Base-by-base conservation (phyloP, 1,140 invertebrate genomes). In the Potamilus streckersoni region DNA sequence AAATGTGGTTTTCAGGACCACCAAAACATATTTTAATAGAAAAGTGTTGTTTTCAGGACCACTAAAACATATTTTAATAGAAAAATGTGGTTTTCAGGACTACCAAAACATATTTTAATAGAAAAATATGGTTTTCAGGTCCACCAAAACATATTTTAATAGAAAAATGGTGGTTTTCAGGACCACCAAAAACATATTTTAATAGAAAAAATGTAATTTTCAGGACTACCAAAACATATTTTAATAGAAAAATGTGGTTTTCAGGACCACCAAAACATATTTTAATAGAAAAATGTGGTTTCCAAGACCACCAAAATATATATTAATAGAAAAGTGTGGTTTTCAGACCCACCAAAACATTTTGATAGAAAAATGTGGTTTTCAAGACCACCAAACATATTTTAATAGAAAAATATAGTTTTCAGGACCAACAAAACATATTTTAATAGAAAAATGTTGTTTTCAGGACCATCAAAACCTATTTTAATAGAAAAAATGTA, bases 201-300 rank as follows among this genome's bases (percentile, higher is more conserved):
- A 62, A 0, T 11, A 62, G 60, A n/a, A 23, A 62, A n/a, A 11
- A 62, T 14, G 8, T 62, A 1, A 1, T 8, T 49, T 49, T 49
- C 70, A 89, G 88, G 88, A 89, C 74, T 86, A 89, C 65, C 88
- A 89, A 71, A 87, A 81, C 69, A 89, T n/a, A n/a, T n/a, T n/a
- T n/a, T n/a, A n/a, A 23, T 23, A 23, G 23, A 23, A 23, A 23
- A 23, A 23, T 23, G 23, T 23, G 23, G 23, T 23, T 23, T 23
- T 23, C 23, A 23, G 23, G 23, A 23, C 23, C 23, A 23, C 23
- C 23, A 23, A 23, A 23, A 23, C 23, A 23, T 31, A 31, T 31
- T 31, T 2, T 31, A 62, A 0, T 11, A 62, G 60, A 23, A 62
- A n/a, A 11, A 62, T 14, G 8, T 62, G 13, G 13, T 8, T 49